Evolutionary conservation across 2,888 invertebrate species (phyloP), one percentile per base, ranked within the genome.

Genomic region (Erannis defoliaria): DNA sequence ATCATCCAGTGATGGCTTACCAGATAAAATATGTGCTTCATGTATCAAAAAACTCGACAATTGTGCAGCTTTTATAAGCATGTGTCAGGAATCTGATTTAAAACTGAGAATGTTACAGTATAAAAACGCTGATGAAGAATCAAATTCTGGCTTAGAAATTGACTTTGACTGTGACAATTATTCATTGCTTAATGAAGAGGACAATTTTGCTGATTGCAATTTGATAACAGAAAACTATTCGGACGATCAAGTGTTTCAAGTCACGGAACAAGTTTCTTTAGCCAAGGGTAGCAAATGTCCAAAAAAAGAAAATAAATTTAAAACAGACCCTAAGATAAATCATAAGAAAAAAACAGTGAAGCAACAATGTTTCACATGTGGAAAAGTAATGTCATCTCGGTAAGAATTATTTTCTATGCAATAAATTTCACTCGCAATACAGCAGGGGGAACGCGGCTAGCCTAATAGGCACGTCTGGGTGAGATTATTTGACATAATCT

Each of bases 341-440:
- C 59, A 51, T 33, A 65, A 62, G 40, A 77, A 71, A 56, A 76
- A 76, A 57, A 72, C 71, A 23, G 74, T 64, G 19, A 86, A 85
- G 66, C 85, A 87, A 51, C 93, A 93, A 76, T 93, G 93, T 69
- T 88, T 83, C 66, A 89, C 85, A 31, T 93, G 93, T 81, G 93
- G 93, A n/a, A 93, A 92, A 84, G 84, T 93, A 23, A 88, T 93
- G 88, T 92, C 93, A 21, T 93, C 93, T 14, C 86, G 88, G 93
- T 91, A 78, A 68, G 69, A 37, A 35, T 45, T 14, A 10, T 2
- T 26, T 26, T 23, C 0, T 43, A 26, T n/a, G n/a, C n/a, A n/a
- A n/a, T n/a, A n/a, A n/a, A n/a, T n/a, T n/a, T n/a, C n/a, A n/a
- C n/a, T n/a, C n/a, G n/a, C n/a, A n/a, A n/a, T n/a, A n/a, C n/a